Conservation (phyloP, 2,888 invertebrate species). For the Thysanoteuthis rhombus region DNA sequence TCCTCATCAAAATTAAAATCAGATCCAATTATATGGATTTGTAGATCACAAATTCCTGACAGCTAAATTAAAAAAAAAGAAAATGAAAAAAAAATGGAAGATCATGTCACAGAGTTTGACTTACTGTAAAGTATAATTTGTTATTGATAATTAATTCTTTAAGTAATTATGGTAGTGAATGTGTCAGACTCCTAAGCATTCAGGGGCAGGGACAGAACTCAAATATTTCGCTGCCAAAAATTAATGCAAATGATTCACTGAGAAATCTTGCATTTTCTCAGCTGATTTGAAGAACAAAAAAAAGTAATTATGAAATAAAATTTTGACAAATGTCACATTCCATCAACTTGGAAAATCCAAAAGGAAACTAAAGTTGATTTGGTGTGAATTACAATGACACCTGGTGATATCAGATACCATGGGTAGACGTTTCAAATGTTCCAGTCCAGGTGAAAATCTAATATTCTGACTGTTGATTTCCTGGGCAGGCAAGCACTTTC, state of each 20-base stretch:
- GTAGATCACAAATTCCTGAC: not conserved
- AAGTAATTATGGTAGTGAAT: not conserved
- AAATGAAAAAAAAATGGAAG: not conserved
- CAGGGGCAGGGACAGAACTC: not conserved
- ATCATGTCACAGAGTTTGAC: not conserved
- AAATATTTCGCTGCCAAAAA: not conserved
- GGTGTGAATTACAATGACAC: not conserved
- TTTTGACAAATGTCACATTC: not conserved
- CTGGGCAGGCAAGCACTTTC: not conserved
- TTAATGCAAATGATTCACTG: not conserved
- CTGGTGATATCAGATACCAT: not conserved
- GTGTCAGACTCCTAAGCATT: not conserved
- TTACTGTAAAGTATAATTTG: not conserved
- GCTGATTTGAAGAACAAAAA: not conserved
- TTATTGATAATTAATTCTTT: conserved; percentile 12
- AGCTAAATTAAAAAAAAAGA: not conserved
- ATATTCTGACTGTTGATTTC: not conserved
- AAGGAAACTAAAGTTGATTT: not conserved
- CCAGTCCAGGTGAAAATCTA: not conserved
- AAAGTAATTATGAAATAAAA: not conserved
- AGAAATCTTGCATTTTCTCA: not conserved
- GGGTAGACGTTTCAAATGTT: not conserved
- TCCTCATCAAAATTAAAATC: not conserved
- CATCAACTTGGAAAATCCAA: not conserved
- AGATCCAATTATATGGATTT: not conserved